Base-by-base conservation (phyloP, 2,888 invertebrate species). In the Callyntrura sp. region DNA sequence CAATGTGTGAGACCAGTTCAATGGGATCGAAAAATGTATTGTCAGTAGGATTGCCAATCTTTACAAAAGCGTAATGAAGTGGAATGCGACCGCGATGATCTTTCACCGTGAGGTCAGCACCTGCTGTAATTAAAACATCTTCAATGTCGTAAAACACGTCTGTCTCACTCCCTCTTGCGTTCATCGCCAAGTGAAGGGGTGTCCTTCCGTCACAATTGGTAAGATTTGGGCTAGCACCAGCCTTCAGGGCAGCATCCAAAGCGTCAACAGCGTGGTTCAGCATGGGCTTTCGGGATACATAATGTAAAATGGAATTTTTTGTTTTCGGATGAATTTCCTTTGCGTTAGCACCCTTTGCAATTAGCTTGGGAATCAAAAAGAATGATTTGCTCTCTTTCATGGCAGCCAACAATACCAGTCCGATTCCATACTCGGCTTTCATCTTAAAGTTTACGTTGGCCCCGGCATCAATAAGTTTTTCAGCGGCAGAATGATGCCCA, bases 21-120 rank as follows among this genome's bases (percentile, higher is more conserved):
- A 95, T 95, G 81, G 93, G 51, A 84, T 93, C 91, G 91, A 93
- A 92, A 45, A 93, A 90, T 0, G 85, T 89, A 1, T 48, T 35
- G 14, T 83, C 81, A 3, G 81, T 91, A 68, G 93, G 94, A 92
- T 92, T 93, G 48, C 93, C 93, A 78, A 94, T 94, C 91, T 94
- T 94, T 12, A 94, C 93, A 93, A 95, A 95, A 2, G 94, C 95
- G 93, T 95, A 95, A 93, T 95, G 95, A 23, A 95, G 93, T 5
- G 95, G 95, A 28, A 94, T 93, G 76, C 95, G 93, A 8, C 94
- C 94, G 8, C 94, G 92, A 17, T 92, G 93, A 90, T 95, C 95
- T 84, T 93, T 94, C 9, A 87, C 88, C 8, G 94, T 93, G 88
- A 94, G 94, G 90, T 94, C 93, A 5, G 94, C 95, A 28, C 94